Conservation (phyloP, 2,888 invertebrate species). For the Drosophila cognata region DNA sequence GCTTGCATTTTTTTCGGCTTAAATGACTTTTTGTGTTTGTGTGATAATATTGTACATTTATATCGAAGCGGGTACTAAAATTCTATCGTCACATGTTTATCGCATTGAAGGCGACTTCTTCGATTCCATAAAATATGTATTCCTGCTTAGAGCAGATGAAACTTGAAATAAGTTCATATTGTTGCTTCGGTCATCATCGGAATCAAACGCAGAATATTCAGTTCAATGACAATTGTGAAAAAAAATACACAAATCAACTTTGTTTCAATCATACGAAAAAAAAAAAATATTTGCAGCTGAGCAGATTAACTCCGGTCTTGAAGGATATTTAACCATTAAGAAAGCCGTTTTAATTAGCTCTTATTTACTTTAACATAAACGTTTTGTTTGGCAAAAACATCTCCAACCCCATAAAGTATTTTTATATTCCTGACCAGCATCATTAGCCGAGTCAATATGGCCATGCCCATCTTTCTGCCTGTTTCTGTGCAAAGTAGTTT, state of each 20-base stretch:
- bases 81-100: background rate
- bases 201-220: background rate
- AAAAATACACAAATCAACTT: background rate
- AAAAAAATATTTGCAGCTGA: background rate
- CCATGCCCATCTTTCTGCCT: background rate
- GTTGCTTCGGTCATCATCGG: background rate
- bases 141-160: background rate
- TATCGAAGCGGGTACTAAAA: background rate
- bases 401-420: background rate
- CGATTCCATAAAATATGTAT: background rate
- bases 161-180: background rate
- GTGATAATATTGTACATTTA: background rate
- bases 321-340: background rate
- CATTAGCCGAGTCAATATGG: background rate
- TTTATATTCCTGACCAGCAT: background rate
- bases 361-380: background rate
- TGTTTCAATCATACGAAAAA: background rate
- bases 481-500: background rate
- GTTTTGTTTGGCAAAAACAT: background rate
- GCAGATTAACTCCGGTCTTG: background rate
- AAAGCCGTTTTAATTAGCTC: background rate
- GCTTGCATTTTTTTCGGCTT: background rate
- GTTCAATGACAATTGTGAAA: background rate
- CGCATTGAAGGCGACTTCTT: background rate
- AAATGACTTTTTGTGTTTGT: accelerated